Percentiles rank a stretch among this genome's conserved stretches.
Conservation (phyloP, 2,888 invertebrate species). For the Callyntrura sp. region DNA sequence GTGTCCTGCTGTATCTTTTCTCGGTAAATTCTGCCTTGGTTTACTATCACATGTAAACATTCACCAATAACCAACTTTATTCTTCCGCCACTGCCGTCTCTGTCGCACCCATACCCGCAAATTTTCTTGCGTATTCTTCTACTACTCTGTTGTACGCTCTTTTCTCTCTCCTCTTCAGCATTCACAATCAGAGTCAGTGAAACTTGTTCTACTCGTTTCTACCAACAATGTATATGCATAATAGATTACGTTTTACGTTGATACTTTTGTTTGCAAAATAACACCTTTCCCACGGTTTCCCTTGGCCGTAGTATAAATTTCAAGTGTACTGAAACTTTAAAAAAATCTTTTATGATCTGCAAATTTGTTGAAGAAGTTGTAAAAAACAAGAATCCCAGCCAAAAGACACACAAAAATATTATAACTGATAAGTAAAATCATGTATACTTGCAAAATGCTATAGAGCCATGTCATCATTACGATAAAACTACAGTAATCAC, state of each 20-base stretch:
- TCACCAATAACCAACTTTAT: neutral
- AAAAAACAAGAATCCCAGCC: neutral
- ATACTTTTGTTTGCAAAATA: slow-evolving; percentile 12
- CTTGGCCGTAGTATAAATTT: neutral
- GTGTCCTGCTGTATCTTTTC: too few relatives aligned
- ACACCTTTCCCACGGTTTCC: slow-evolving; percentile 67
- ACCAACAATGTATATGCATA: neutral
- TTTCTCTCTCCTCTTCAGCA: slow-evolving; percentile 7
- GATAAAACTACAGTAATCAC: neutral
- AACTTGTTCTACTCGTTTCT: slow-evolving; percentile 73
- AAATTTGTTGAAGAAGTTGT: slow-evolving; percentile 12
- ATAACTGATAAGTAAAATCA: neutral
- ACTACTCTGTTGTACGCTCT: slow-evolving; percentile 2
- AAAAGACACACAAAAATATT: neutral
- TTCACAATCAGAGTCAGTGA: slow-evolving; percentile 36
- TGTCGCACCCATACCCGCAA: neutral
- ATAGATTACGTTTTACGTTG: neutral
- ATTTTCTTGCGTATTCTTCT: slow-evolving; percentile 36
- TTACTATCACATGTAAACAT: too few relatives aligned
- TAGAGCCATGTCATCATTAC: too few relatives aligned
- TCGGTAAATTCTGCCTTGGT: too few relatives aligned
- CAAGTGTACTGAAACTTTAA: slow-evolving; percentile 39
- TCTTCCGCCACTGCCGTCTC: neutral
- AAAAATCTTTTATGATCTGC: slow-evolving; percentile 41
- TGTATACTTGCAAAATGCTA: neutral